These are phyloP conservation scores for Anisognathus igniventris DNA, from an alignment of 2,797 vertebrate species.

Conservation along the genomic window DNA sequence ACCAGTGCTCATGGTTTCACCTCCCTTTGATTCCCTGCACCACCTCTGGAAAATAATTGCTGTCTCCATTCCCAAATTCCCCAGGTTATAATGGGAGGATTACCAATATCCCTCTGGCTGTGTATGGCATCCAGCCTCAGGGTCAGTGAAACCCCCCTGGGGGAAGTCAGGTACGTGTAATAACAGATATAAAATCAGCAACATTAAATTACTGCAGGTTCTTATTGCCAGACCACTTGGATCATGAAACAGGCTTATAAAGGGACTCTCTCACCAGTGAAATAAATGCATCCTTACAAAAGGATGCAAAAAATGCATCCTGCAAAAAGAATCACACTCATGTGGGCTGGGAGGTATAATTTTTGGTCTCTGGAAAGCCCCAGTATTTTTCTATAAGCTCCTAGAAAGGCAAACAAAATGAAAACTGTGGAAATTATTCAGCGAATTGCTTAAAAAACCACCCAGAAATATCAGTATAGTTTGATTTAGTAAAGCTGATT, in stretches of 20 bases:
- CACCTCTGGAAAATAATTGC: background rate
- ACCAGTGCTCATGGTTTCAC: background rate
- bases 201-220: background rate
- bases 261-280: background rate
- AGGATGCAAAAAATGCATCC: background rate
- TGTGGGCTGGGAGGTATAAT: background rate
- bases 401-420: background rate
- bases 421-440: background rate
- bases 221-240: background rate
- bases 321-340: background rate
- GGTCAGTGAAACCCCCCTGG: background rate
- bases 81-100: background rate
- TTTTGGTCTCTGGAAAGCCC: background rate
- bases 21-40: background rate
- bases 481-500: background rate
- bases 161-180: background rate
- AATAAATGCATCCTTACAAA: background rate
- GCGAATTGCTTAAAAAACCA: background rate
- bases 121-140: background rate
- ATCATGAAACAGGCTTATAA: background rate
- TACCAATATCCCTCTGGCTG: background rate
- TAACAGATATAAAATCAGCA: background rate
- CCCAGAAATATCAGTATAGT: background rate
- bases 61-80: background rate
- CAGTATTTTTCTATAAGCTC: background rate